Evolutionary conservation across 2,113 vertebrate species (phyloP).

Genomic region (Empidonax traillii): DNA sequence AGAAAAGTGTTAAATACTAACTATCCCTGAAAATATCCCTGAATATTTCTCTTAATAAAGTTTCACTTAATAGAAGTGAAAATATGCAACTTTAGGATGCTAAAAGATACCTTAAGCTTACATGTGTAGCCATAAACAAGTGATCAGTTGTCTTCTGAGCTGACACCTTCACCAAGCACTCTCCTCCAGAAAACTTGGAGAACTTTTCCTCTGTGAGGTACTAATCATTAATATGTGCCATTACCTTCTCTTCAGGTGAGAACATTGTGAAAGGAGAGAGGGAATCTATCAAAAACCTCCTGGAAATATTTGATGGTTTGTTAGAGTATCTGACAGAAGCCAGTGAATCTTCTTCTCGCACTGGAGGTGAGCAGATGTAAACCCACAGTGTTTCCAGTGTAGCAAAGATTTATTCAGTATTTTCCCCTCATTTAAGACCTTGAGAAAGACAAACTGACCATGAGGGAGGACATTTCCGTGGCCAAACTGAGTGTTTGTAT

Average conservation of each 20-base stretch:
- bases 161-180: not conserved
- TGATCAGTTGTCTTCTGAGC: not conserved
- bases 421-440: not conserved
- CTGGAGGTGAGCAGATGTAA: conserved; percentile 72
- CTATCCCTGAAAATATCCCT: not conserved
- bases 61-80: not conserved
- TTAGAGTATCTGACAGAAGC: conserved; percentile 92
- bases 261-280: conserved; percentile 89
- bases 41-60: not conserved
- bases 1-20: not conserved
- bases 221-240: not conserved
- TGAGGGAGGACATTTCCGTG: not conserved
- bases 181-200: not conserved
- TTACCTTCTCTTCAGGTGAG: conserved; percentile 81
- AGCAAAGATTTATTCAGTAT: not conserved
- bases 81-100: not conserved
- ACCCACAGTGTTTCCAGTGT: not conserved
- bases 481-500: not conserved
- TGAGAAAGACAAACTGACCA: not conserved
- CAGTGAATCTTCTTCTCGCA: conserved; percentile 80
- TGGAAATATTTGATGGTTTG: conserved; percentile 97
- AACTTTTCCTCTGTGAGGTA: not conserved
- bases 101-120: not conserved
- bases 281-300: conserved; percentile 89
- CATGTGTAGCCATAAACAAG: accelerated